phyloP scores from a whole-genome alignment of 2,113 vertebrate species.

The Scatophagus argus region DNA sequence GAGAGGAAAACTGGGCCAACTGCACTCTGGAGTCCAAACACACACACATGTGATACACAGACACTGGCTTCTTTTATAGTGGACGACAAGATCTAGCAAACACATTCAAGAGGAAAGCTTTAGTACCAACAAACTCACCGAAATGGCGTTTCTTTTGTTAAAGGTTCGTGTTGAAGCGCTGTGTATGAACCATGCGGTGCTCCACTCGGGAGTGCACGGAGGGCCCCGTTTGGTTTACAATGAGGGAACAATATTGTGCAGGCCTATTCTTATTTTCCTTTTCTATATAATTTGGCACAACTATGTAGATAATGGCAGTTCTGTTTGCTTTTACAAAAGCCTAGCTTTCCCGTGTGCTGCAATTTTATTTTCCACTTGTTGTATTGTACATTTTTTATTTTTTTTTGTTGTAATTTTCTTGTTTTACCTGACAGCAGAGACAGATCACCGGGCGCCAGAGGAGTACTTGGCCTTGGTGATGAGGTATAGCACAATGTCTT shows the following conservation, averaged over 20 bases:
- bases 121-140: slow-evolving; percentile 84
- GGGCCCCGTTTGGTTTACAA: slow-evolving; percentile 78
- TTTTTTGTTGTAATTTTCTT: slow-evolving; percentile 1
- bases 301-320: slow-evolving; percentile 68
- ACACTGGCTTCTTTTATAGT: slow-evolving; percentile 60
- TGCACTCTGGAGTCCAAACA: slow-evolving; percentile 66
- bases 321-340: slow-evolving; percentile 52
- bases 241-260: slow-evolving; percentile 67
- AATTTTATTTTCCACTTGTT: slow-evolving; percentile 54
- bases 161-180: slow-evolving; percentile 60
- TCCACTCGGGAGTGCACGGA: slow-evolving; percentile 67
- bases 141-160: slow-evolving; percentile 65
- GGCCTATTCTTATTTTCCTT: slow-evolving; percentile 53
- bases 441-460: slow-evolving; percentile 90
- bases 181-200: slow-evolving; percentile 60
- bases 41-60: slow-evolving; percentile 38
- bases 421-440: slow-evolving; percentile 76
- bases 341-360: slow-evolving; percentile 68
- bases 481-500: slow-evolving; percentile 99
- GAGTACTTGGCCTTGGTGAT: slow-evolving; percentile 99
- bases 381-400: slow-evolving; percentile 19
- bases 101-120: slow-evolving; percentile 86
- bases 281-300: slow-evolving; percentile 78
- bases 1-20: slow-evolving; percentile 67
- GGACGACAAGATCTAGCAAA: slow-evolving; percentile 70